Conservation (phyloP, 2,113 vertebrate genomes). For the Sinocyclocheilus maitianheensis region DNA sequence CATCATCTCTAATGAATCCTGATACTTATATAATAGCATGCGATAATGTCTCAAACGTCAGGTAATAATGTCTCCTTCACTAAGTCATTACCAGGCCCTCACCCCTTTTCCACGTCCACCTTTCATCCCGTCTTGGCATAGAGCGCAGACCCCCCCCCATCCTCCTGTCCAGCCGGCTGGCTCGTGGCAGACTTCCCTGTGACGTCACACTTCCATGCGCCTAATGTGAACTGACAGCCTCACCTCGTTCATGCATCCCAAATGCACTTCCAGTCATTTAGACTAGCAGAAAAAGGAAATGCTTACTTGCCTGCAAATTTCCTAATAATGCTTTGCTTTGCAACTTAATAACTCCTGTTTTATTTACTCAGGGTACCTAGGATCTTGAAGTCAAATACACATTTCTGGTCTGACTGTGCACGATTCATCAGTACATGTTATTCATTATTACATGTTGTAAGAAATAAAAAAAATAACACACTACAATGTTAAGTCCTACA, state of each 20-base stretch:
- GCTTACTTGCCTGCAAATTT: constrained; percentile 1
- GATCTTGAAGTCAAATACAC: too few relatives aligned
- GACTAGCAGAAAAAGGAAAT: constrained; percentile 14
- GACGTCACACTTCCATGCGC: neutral
- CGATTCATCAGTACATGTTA: neutral
- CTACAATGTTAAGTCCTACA: neutral
- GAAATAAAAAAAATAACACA: neutral
- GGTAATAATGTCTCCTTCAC: constrained; percentile 66
- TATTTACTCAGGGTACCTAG: neutral
- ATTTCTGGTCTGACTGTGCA: neutral
- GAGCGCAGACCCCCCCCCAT: neutral
- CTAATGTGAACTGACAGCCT: constrained; percentile 52
- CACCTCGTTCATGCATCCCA: constrained; percentile 37
- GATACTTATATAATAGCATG: constrained; percentile 70
- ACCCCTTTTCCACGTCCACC: constrained; percentile 40
- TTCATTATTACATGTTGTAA: neutral
- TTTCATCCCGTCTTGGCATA: constrained; percentile 33
- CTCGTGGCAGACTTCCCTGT: constrained; percentile 26
- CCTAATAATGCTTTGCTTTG: neutral
- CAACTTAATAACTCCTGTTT: neutral
- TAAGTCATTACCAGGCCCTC: constrained; percentile 68
- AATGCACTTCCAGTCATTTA: constrained; percentile 22
- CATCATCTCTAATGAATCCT: constrained; percentile 69
- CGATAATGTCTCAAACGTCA: constrained; percentile 70
- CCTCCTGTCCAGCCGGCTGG: constrained; percentile 19